Base-by-base conservation (phyloP, 2,888 invertebrate species). In the Achlya flavicornis region DNA sequence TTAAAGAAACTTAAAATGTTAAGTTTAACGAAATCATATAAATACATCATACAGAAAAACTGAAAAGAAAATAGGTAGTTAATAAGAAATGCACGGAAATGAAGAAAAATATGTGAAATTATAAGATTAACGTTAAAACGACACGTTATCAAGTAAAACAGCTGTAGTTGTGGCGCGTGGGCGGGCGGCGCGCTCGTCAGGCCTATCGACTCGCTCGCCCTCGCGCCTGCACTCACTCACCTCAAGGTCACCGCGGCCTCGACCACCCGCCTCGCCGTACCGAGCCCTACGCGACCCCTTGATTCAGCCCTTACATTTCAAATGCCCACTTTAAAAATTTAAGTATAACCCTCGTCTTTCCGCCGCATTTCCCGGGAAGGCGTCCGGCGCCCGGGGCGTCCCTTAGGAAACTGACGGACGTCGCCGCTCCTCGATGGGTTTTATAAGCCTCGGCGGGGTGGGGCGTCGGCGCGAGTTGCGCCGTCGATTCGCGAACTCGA, bases 401-500 rank as follows among this genome's bases (percentile, higher is more conserved):
- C 90, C 90, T 84, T 87, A 89, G 90, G 87, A 87, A 88, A 93
- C 92, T 93, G 92, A 89, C 93, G 91, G 87, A 87, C 89, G 84
- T 86, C 83, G 86, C 77, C 82, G 80, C 77, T 87, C 81, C 78
- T 84, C 85, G 71, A 77, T 82, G 81, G 77, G 69, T 90, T 93
- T 81, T 92, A 94, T 90, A 93, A 87, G 75, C 81, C 77, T 83
- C 77, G 83, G 90, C 83, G 91, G 88, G 91, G 89, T 87, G 90
- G 86, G 90, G 89, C 86, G 89, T 79, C 84, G 82, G 84, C 90
- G 84, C 91, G 93, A 90, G 90, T 92, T 91, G 93, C 93, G 91
- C 92, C 91, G 93, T 93, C 91, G 92, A 90, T 89, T 86, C 89
- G 89, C 91, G 92, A 88, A 91, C 90, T 88, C 93, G 87, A 94